phyloP scores from a whole-genome alignment of 2,888 invertebrate genomes.

The Sthenelais limicola region DNA sequence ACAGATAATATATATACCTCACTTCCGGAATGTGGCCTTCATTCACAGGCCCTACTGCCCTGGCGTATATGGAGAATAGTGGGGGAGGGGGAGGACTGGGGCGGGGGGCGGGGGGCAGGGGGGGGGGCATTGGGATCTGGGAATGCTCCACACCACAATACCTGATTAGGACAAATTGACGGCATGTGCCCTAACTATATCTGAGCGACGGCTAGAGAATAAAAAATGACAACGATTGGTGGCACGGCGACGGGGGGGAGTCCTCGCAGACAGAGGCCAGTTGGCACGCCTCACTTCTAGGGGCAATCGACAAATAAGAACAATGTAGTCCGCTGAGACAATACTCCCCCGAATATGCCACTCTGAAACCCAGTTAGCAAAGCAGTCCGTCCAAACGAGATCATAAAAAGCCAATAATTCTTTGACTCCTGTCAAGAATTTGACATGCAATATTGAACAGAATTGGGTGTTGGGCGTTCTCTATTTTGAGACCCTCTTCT shows the following conservation, averaged over 20 bases:
- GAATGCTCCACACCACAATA: too few relatives aligned
- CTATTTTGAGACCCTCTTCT: too few relatives aligned
- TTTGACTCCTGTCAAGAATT: constrained; percentile 3
- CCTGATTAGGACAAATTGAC: too few relatives aligned
- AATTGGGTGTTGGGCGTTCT: too few relatives aligned
- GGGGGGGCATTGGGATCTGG: too few relatives aligned
- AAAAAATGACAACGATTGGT: too few relatives aligned
- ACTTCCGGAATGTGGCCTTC: neutral
- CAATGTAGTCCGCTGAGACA: constrained; percentile 16
- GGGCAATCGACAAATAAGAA: too few relatives aligned
- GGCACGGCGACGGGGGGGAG: too few relatives aligned
- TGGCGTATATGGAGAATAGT: neutral
- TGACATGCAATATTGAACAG: constrained; percentile 16
- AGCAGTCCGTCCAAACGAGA: constrained; percentile 2
- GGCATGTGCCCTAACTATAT: too few relatives aligned
- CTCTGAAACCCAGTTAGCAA: neutral
- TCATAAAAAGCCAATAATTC: constrained; percentile 13
- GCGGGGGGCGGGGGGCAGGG: neutral
- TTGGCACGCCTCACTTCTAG: too few relatives aligned
- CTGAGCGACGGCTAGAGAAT: too few relatives aligned
- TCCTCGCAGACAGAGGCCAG: too few relatives aligned
- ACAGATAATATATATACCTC: neutral
- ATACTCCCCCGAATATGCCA: constrained; percentile 3
- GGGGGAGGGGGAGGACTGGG: neutral
- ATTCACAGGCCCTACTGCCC: neutral